Base-by-base conservation (phyloP, 2,113 vertebrate genomes). In the Willisornis vidua region DNA sequence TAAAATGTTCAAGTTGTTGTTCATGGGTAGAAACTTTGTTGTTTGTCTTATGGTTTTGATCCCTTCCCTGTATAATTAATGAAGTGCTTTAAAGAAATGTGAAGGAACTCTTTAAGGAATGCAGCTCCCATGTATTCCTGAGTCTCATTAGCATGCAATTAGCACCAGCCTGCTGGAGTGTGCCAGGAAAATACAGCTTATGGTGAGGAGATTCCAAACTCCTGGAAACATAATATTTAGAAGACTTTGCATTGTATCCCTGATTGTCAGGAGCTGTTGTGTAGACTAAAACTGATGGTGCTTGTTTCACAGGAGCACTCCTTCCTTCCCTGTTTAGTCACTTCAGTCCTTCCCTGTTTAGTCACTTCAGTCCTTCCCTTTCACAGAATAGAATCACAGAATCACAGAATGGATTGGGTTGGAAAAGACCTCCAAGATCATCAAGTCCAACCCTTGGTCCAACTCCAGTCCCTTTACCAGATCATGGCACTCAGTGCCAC, bases 31-130 rank as follows among this genome's bases (percentile, higher is more conserved):
- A 70, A 92, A 55, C 45, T 78, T 92, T 90, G 71, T 76, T 52
- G n/a, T 94, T 35, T 55, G 65, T 92, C 57, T 89, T 79, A 37
- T 1, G 10, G 85, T 14, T 87, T 92, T 79, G 70, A 62, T 90
- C 85, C 51, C 65, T 96, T 96, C 54, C 73, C 68, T 93, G 70
- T 52, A 28, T 39, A 52, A 93, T 83, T 78, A 73, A 80, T 87
- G 15, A 74, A 45, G 39, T 51, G 26, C 77, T 87, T 86, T 76
- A 89, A 95, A 72, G 63, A 91, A 91, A 90, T 66, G 49, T 49
- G 79, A 90, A 90, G 85, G 43, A 87, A 33, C 46, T 62, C 28
- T 81, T 81, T 33, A 77, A 93, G 45, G 76, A 93, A 61, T 84
- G 77, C 78, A 87, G 6, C 29, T 72, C 68, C 29, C 85, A 46